Evolutionary conservation across 2,797 vertebrate species (phyloP), one percentile per base, ranked within the genome.

Genomic region (Sebastes hubbsi): DNA sequence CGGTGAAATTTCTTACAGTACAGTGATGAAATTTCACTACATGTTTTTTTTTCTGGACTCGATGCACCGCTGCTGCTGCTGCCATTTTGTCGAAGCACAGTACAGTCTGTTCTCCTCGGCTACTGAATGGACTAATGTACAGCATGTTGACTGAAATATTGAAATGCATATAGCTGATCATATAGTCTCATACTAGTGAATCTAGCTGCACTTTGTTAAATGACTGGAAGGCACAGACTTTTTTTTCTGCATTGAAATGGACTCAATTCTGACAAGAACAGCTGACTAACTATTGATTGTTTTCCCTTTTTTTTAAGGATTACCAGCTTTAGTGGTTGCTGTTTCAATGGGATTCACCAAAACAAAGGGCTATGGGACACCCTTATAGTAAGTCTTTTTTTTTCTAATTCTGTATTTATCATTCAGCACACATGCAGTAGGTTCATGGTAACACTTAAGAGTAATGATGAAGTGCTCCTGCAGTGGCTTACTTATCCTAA

Each of bases 281-380:
- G 56, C 77, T 87, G 18, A 84, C 84, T 83, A 91, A 89, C 78
- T 88, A 81, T 88, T 75, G 86, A 89, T 88, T 92, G 94, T 90
- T 88, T 86, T 87, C 79, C 61, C 81, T 94, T 88, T 46, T 95
- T 95, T 54, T 91, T 24, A 94, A 99, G 99, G 99, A 91, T 95
- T 99, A 91, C 99, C 99, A 90, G 99, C 98, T 78, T 94, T 99
- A 93, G 99, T 99, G 82, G 99, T 99, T 83, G 99, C 99, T 76
- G 97, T 99, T 88, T 99, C 99, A 75, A 99, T 99, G 96, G 99
- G 99, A 94, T 99, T 99, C 95, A 99, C 99, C 84, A 99, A 99
- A 96, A 99, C 99, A 64, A 99, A 99, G 91, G 99, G 99, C 95
- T 99, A 99, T 61, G 98, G 99, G 91, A 99, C 98, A 69, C 95